phyloP scores from a whole-genome alignment of 2,888 invertebrate genomes.

The Alcis repandata region DNA sequence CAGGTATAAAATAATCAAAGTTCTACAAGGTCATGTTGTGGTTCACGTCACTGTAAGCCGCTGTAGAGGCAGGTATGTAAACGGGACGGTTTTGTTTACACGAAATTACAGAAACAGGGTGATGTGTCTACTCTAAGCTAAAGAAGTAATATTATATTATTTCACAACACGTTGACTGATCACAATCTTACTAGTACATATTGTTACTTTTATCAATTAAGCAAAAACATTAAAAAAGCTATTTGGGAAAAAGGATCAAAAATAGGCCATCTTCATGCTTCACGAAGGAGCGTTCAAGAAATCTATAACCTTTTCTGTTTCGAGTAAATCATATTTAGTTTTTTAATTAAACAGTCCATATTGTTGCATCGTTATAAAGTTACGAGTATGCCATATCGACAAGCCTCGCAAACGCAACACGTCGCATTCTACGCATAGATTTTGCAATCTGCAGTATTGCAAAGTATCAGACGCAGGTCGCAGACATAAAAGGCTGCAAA shows the following conservation, averaged over 20 bases:
- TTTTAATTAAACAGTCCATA: too few relatives aligned
- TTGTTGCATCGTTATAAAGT: too few relatives aligned
- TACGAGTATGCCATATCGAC: neutral
- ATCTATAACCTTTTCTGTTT: too few relatives aligned
- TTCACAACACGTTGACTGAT: too few relatives aligned
- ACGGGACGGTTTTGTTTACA: slow-evolving; percentile 42
- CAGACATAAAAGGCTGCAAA: slow-evolving; percentile 44
- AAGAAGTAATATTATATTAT: too few relatives aligned
- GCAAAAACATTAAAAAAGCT: too few relatives aligned
- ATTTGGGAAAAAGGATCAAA: too few relatives aligned
- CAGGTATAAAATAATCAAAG: slow-evolving; percentile 46
- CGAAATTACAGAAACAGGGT: slow-evolving; percentile 18
- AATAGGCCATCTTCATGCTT: too few relatives aligned
- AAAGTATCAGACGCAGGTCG: slow-evolving; percentile 35
- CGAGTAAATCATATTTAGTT: too few relatives aligned
- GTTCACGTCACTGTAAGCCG: slow-evolving; percentile 42
- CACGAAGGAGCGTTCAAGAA: too few relatives aligned
- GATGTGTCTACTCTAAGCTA: neutral
- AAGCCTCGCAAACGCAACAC: slow-evolving; percentile 6
- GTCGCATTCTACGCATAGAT: slow-evolving; percentile 6
- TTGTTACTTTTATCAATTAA: too few relatives aligned
- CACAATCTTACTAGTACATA: too few relatives aligned
- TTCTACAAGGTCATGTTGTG: slow-evolving; percentile 43
- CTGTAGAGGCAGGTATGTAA: slow-evolving; percentile 39
- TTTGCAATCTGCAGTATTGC: slow-evolving; percentile 32